A percentile compares a stretch with the other conserved stretches of the same genome.
Evolutionary conservation across 2,113 vertebrate genomes (phyloP).

Genomic region (Campylorhamphus procurvoides): DNA sequence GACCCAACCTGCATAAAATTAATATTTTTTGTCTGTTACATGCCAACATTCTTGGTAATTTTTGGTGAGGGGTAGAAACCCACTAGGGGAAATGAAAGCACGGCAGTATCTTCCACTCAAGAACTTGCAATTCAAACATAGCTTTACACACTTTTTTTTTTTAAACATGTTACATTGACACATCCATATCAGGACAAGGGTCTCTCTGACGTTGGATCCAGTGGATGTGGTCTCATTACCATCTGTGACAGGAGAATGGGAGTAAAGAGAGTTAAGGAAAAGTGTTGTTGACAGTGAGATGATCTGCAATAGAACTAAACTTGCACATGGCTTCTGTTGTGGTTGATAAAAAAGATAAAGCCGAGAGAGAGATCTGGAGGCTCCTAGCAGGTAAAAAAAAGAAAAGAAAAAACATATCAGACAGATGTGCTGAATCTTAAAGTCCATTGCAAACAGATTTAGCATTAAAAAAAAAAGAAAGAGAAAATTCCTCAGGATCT

Average conservation of each 20-base stretch:
- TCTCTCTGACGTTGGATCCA: slow-evolving; percentile 67
- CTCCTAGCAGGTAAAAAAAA: neutral
- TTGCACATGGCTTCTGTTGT: slow-evolving; percentile 5
- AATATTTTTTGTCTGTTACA: neutral
- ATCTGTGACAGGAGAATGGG: slow-evolving; percentile 10
- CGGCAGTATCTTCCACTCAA: neutral
- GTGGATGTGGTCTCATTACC: slow-evolving; percentile 50
- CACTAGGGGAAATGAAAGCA: neutral
- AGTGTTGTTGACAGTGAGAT: slow-evolving; percentile 66
- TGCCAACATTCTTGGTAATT: neutral
- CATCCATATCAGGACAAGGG: neutral
- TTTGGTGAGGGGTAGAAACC: neutral
- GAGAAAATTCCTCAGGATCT: neutral
- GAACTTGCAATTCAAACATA: neutral
- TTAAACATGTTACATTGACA: neutral
- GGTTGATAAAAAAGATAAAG: slow-evolving; percentile 32
- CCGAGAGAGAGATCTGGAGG: slow-evolving; percentile 21
- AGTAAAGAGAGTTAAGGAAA: slow-evolving; percentile 70
- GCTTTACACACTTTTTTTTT: neutral
- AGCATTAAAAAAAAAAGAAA: neutral
- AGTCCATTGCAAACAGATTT: slow-evolving; percentile 33
- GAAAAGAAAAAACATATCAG: neutral
- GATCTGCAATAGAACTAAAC: slow-evolving; percentile 19
- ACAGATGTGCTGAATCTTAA: slow-evolving; percentile 54
- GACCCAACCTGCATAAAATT: neutral